Evolutionary conservation across 2,888 invertebrate species (phyloP), one percentile per base, ranked within the genome.

Genomic region (Lamellibrachia satsuma): DNA sequence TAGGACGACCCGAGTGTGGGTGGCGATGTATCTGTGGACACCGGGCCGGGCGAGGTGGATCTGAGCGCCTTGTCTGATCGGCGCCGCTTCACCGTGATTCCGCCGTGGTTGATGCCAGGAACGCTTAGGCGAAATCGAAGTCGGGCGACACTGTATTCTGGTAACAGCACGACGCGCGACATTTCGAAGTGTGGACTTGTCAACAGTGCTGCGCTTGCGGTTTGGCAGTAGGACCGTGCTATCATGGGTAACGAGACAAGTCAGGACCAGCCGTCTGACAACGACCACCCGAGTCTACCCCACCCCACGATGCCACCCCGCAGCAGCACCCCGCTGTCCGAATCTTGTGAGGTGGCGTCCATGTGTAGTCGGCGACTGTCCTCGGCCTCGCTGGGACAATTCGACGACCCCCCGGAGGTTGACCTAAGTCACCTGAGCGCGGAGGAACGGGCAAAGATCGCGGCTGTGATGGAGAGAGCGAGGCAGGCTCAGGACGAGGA

Each of bases 381-480:
- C 3, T 27, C 91, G 11, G n/a, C 95, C 4, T 95, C 96, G 6
- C 96, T 75, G 6, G 91, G 91, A 8, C 91, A 92, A n/a, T 57
- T 96, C 11, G 95, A 95, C 92, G 96, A 95, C 52, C 95, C 96
- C 51, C 97, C 97, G 7, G 97, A 97, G 93, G 97, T 97, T 92
- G 97, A 97, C 94, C 96, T 97, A 93, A 97, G 97, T 94, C 97
- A 97, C 95, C 96, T 97, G 94, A 97, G 97, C 93, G 97, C 97
- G 92, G 97, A 97, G 94, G 97, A 97, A 95, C 96, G 97, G 92
- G 97, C 97, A 93, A 97, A 97, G 95, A 97, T 97, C 92, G 97
- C 97, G 94, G 97, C 97, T 93, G 97, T 97, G n/a, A 97, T 97
- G 97, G 97, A 97, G 91, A 97, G 97, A 94, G 97, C 97, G 90